Conservation (phyloP, 2,797 vertebrate species). For the Gobio occitaniae region DNA sequence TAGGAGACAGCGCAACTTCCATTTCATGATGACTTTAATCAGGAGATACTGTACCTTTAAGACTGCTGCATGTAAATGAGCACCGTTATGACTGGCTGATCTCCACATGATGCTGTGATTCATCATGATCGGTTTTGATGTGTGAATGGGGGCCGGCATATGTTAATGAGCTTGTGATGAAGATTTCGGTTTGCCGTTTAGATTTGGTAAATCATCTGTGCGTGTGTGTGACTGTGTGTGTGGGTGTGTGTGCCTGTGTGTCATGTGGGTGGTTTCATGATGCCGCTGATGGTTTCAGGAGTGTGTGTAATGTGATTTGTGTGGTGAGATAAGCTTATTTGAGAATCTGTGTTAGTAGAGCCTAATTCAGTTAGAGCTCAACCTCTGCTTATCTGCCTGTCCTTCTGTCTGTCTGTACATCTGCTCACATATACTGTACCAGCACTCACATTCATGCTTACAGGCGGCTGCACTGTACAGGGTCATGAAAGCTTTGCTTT, state of each 20-base stretch:
- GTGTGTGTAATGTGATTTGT: constrained; percentile 81
- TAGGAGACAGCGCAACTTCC: too few relatives aligned
- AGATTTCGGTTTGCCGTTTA: too few relatives aligned
- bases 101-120: background rate
- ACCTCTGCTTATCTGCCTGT: constrained; percentile 69
- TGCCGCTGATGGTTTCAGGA: constrained; percentile 81
- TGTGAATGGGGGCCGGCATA: background rate
- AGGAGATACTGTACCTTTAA: background rate
- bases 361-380: constrained; percentile 79
- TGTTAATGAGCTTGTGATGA: too few relatives aligned
- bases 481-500: background rate
- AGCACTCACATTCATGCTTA: background rate
- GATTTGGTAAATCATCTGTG: too few relatives aligned
- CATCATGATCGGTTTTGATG: constrained; percentile 1
- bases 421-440: constrained; percentile 4
- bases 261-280: constrained; percentile 74
- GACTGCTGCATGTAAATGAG: background rate
- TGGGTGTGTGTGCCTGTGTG: constrained; percentile 54
- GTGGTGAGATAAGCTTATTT: constrained; percentile 76
- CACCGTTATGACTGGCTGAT: background rate
- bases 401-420: background rate
- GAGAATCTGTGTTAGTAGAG: constrained; percentile 69
- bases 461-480: background rate
- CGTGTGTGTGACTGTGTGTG: too few relatives aligned
- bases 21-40: background rate